These are phyloP conservation scores for Alligator sinensis DNA, from an alignment of 2,113 vertebrate species.

Conservation along the genomic window DNA sequence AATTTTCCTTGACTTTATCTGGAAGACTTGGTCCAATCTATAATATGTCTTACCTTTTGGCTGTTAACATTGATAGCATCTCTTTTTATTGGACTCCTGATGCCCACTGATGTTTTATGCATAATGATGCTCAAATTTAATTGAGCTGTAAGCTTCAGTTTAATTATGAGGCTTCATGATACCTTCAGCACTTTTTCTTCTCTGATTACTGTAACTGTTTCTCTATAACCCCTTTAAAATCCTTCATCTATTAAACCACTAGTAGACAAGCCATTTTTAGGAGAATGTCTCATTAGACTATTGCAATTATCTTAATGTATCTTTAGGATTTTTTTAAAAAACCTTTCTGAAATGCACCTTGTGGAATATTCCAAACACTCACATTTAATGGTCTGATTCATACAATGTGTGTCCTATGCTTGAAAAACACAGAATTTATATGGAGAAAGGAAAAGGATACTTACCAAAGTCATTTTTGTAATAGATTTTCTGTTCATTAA, in stretches of 20 bases:
- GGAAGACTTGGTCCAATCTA: slow-evolving; percentile 40
- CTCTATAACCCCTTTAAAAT: slow-evolving; percentile 71
- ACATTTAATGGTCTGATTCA: slow-evolving; percentile 32
- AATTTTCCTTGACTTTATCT: slow-evolving; percentile 56
- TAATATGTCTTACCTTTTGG: slow-evolving; percentile 69
- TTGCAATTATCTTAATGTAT: slow-evolving; percentile 73
- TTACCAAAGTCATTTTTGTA: background rate
- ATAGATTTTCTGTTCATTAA: background rate
- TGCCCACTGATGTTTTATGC: slow-evolving; percentile 78
- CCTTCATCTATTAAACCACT: slow-evolving; percentile 71
- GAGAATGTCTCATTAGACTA: slow-evolving; percentile 67
- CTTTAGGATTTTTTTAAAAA: slow-evolving; percentile 43
- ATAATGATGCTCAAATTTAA: slow-evolving; percentile 82
- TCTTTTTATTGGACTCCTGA: slow-evolving; percentile 73
- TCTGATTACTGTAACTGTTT: slow-evolving; percentile 76
- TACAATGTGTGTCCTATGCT: background rate
- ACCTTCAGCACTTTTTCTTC: slow-evolving; percentile 80
- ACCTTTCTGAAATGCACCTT: slow-evolving; percentile 52
- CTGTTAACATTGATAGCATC: slow-evolving; percentile 67
- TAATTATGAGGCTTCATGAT: slow-evolving; percentile 80
- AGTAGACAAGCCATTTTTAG: slow-evolving; percentile 73
- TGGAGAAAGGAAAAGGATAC: background rate
- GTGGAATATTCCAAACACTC: slow-evolving; percentile 35
- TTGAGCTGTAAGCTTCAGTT: slow-evolving; percentile 82
- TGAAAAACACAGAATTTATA: slow-evolving; percentile 20